Base-by-base conservation (phyloP, 2,888 invertebrate genomes). In the Molanna angustata region DNA sequence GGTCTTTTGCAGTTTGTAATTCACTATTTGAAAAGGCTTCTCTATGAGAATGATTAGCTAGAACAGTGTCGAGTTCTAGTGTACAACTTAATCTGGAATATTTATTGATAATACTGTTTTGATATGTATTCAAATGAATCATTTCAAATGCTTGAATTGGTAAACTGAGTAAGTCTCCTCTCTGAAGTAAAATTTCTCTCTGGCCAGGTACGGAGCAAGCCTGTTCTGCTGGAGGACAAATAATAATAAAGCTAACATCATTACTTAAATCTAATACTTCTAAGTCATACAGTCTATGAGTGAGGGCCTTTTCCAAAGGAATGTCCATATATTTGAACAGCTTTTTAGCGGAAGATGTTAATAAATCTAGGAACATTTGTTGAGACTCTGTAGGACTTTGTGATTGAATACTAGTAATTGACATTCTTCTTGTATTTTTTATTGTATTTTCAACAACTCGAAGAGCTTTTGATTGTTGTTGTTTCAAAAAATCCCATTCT, bases 61-160 rank as follows among this genome's bases (percentile, higher is more conserved):
- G 78, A 0, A 91, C 88, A 0, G 90, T 87, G 64, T 97, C 96
- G 66, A 95, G 75, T 71, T 99, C 98, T 53, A 98, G 72, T 53
- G 95, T 89, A 63, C 95, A 94, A 62, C 95, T 96, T 13, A 98
- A 78, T 54, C 93, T 85, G 2, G 94, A 90, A 74, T 97, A 98
- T 66, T 92, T 85, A 64, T 88, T 86, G 49, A 98, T 85, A 58
- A 98, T 88, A 62, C 87, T 89, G 44, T 84, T 84, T 67, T 96
- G 94, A 71, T 98, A 99, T 2, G 97, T 95, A 65, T 87, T 88
- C 58, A 97, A 79, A 68, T 98, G 96, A 56, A 96, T 92, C 94
- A 92, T 88, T 80, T 94, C 89, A 65, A 90, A 91, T 0, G 91
- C 92, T 72, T 96, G 94, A 35, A 98, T 89, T 1, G 97, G 96